Base-by-base conservation (phyloP, 2,113 vertebrate species). In the Crotophaga sulcirostris region DNA sequence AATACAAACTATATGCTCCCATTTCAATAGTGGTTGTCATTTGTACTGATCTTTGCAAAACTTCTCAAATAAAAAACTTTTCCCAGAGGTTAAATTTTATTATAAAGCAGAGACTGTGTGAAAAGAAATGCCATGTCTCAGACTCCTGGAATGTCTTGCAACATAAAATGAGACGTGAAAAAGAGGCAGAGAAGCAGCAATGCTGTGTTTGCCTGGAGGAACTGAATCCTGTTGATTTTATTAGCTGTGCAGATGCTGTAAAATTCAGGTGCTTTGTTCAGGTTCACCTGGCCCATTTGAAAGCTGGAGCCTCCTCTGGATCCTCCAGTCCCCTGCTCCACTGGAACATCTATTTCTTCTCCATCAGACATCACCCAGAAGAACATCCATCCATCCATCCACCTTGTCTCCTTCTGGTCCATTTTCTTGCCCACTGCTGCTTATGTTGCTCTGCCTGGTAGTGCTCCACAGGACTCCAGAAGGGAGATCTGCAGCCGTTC, bases 81-180 rank as follows among this genome's bases (percentile, higher is more conserved):
- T 67, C 60, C 26, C 63, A 85, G 87, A 64, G 34, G 34, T 59
- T 55, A 83, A 69, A 51, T 87, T 92, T 75, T 94, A 72, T 45
- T 81, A 78, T 40, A 54, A 88, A 80, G 73, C 45, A 88, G 58
- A 90, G 49, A 78, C 23, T 29, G 20, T 49, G 63, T 33, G 81
- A 96, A 97, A 82, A 74, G 89, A 85, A 89, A 81, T 92, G 91
- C 66, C 70, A 36, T 44, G 60, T 86, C 78, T 87, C 68, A 74
- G 42, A 42, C 60, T 63, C 56, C 59, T 38, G 67, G 44, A 94
- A 75, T 45, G 15, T 72, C 64, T 82, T 78, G 34, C 60, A 70
- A 94, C 63, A 47, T 64, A 85, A 90, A 95, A 90, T 38, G 76
- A 89, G 74, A 88, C 90, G 78, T 78, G 67, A 80, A 89, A 78